Base-by-base conservation (phyloP, 1,140 invertebrate species). In the Reticulitermes speratus region DNA sequence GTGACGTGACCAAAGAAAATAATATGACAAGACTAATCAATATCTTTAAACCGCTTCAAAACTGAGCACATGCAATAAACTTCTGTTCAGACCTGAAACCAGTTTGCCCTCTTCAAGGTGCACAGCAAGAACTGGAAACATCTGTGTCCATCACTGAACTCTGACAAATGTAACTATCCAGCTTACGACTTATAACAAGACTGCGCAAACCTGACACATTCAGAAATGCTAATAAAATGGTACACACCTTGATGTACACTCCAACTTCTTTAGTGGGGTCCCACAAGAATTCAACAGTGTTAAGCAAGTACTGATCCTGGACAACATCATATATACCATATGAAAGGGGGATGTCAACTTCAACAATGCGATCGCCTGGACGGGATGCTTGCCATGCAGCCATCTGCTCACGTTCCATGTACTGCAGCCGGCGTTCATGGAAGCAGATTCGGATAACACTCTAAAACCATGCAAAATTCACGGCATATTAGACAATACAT, bases 211-310 rank as follows among this genome's bases (percentile, higher is more conserved):
- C 19, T 55, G 14, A 55, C 38, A 21, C 52, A 21, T 19, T 55
- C 3, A 16, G 16, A 21, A 55, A 21, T 19, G 52, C 52, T 21
- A 55, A 55, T 14, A 44, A 83, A 23, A 23, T 16, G n/a, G 45
- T 84, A 88, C 88, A 88, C 91, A 98, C 96, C 93, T 97, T 97
- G 87, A 98, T 95, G 89, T 97, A 98, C 87, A 97, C 96, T 44
- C 97, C 97, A 87, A 98, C 97, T 92, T 99, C 98, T 90, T 99
- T 99, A 3, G 97, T 96, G 1, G 98, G 97, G 92, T 99, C 98
- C 98, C 98, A 99, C 87, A 95, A 94, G 88, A 99, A 97, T 89
- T 98, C 96, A 32, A 97, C 94, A 19, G 94, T 94, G 91, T 99
- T 99, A 52, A 97, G 91, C n/a, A 92, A 91, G 85, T 91, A 93